phyloP scores from a whole-genome alignment of 2,797 vertebrate genomes.

The Myiotriccus ornatus region DNA sequence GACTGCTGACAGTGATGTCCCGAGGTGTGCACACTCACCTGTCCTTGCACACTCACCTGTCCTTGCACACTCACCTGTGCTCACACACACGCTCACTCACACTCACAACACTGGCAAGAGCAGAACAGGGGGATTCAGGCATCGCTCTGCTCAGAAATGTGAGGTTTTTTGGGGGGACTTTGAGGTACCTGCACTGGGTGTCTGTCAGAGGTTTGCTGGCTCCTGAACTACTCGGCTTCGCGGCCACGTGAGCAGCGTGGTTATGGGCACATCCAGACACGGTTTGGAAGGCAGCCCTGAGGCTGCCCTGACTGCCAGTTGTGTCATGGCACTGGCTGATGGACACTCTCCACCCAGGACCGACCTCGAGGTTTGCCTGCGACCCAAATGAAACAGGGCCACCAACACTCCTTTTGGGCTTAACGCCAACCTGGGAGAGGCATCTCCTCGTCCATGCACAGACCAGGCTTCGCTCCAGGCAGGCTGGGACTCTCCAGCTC shows the following conservation, averaged over 20 bases:
- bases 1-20: background rate
- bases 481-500: background rate
- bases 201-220: background rate
- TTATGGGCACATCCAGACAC: fast-evolving
- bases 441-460: fast-evolving
- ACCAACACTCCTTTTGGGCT: background rate
- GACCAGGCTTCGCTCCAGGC: background rate
- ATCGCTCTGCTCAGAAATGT: background rate
- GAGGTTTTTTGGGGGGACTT: fast-evolving
- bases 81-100: fast-evolving
- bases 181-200: fast-evolving
- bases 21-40: fast-evolving
- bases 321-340: fast-evolving
- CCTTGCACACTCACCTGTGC: background rate
- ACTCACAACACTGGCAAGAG: fast-evolving
- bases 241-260: fast-evolving
- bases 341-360: background rate
- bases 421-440: fast-evolving
- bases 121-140: background rate
- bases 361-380: fast-evolving
- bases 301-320: background rate
- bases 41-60: background rate
- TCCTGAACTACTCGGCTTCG: fast-evolving
- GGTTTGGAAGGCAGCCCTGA: background rate
- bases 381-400: fast-evolving